Evolutionary conservation across 2,888 invertebrate genomes (phyloP).

Genomic region (Octodonta nipae): DNA sequence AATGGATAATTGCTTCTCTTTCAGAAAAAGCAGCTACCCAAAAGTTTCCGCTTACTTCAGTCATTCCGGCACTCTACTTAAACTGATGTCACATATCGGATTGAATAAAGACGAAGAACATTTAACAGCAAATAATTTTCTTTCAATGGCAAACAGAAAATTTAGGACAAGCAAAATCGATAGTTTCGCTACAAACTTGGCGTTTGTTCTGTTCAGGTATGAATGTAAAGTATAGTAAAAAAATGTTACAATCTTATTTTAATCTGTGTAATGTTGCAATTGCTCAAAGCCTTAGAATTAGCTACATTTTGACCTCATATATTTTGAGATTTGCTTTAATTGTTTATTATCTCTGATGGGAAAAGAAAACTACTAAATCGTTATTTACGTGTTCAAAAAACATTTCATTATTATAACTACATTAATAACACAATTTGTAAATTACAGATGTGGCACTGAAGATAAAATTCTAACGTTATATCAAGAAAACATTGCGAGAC

Average conservation of each 20-base stretch:
- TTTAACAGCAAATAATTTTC: conserved; percentile 43
- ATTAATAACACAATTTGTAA: too few relatives aligned
- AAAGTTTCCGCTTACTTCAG: conserved; percentile 55
- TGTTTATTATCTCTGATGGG: too few relatives aligned
- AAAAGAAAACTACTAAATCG: too few relatives aligned
- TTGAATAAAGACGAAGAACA: conserved; percentile 53
- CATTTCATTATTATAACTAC: too few relatives aligned
- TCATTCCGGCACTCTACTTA: conserved; percentile 71
- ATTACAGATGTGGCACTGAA: conserved; percentile 30
- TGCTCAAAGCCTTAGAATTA: too few relatives aligned
- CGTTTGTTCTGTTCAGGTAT: conserved; percentile 47
- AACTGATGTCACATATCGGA: conserved; percentile 57
- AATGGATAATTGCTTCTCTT: too few relatives aligned
- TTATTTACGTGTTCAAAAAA: too few relatives aligned
- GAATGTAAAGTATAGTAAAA: conserved; percentile 12
- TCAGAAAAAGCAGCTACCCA: conserved; percentile 23
- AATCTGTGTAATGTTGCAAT: not conserved
- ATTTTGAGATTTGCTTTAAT: too few relatives aligned
- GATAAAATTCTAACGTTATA: conserved; percentile 53
- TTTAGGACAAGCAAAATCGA: conserved; percentile 57
- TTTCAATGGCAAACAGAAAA: conserved; percentile 30
- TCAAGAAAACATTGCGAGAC: conserved; percentile 55
- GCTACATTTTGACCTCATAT: too few relatives aligned
- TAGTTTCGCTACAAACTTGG: conserved; percentile 67
- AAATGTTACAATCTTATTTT: not conserved